Conservation (phyloP, 2,113 vertebrate genomes). For the Platanista minor region DNA sequence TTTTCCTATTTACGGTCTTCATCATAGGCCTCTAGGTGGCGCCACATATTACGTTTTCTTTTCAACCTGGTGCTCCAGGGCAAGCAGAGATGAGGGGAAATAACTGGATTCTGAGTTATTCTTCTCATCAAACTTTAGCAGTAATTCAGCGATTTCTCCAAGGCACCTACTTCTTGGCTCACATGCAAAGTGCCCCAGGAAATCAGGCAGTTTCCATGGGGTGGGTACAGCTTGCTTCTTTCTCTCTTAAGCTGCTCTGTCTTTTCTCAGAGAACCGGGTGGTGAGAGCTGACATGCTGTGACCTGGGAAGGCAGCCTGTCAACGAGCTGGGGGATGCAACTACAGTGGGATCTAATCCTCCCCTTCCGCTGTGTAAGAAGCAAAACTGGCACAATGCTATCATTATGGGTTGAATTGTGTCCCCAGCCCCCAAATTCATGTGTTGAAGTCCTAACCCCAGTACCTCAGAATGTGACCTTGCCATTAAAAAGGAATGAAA, state of each 20-base stretch:
- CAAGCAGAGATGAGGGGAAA: background rate
- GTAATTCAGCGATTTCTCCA: background rate
- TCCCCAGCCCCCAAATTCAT: no score
- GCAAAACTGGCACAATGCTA: background rate
- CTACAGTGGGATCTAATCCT: accelerated
- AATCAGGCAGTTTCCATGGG: background rate
- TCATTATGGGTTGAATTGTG: background rate
- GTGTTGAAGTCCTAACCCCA: background rate
- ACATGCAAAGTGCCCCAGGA: background rate
- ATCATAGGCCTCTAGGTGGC: constrained; percentile 29
- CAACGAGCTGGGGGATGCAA: background rate
- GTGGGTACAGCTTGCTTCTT: no score
- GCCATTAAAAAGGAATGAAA: background rate
- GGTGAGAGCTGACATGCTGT: background rate
- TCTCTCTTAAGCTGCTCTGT: background rate
- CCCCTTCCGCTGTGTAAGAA: background rate
- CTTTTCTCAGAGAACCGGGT: background rate
- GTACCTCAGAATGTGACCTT: background rate
- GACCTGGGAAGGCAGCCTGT: background rate
- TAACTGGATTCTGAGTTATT: background rate
- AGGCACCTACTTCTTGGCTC: background rate
- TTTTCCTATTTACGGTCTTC: background rate
- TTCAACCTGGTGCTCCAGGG: background rate
- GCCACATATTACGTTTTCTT: background rate
- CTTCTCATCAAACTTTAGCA: background rate